These are phyloP conservation scores for Tachyglossus aculeatus DNA, from an alignment of 2,797 vertebrate genomes.

Conservation along the genomic window DNA sequence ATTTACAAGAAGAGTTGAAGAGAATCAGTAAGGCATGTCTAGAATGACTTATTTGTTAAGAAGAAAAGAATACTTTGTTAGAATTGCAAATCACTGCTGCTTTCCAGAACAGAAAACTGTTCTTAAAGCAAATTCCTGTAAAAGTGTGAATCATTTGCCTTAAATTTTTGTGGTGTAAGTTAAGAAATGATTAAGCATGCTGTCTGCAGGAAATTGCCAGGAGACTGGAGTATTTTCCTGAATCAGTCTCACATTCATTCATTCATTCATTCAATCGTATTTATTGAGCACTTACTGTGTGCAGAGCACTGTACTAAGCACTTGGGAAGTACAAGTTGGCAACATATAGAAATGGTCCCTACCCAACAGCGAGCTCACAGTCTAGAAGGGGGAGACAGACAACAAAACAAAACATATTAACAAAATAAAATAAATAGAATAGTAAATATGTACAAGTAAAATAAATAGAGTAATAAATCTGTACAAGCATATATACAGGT, in stretches of 20 bases:
- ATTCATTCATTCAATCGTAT: too few species aligned
- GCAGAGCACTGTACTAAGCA: too few species aligned
- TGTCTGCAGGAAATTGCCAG: constrained; percentile 68
- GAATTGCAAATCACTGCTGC: constrained; percentile 27
- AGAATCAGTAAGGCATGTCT: constrained; percentile 1
- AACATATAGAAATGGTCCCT: too few species aligned
- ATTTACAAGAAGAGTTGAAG: constrained; percentile 46
- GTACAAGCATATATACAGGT: too few species aligned
- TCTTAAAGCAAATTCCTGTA: constrained; percentile 55
- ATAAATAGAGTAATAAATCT: too few species aligned
- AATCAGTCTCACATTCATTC: constrained; percentile 62
- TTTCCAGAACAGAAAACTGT: constrained; percentile 10
- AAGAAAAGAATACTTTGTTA: constrained; percentile 54
- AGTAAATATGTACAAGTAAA: too few species aligned
- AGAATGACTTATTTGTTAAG: constrained; percentile 42
- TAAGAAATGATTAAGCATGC: constrained; percentile 69
- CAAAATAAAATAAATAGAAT: too few species aligned
- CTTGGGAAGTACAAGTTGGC: too few species aligned
- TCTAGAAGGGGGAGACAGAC: too few species aligned
- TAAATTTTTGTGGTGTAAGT: constrained; percentile 36
- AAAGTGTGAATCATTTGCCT: constrained; percentile 62
- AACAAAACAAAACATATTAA: too few species aligned
- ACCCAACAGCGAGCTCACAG: too few species aligned
- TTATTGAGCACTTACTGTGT: too few species aligned
- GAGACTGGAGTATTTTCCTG: constrained; percentile 66